Base-by-base conservation (phyloP, 1,140 invertebrate species). In the Drosophila teissieri region DNA sequence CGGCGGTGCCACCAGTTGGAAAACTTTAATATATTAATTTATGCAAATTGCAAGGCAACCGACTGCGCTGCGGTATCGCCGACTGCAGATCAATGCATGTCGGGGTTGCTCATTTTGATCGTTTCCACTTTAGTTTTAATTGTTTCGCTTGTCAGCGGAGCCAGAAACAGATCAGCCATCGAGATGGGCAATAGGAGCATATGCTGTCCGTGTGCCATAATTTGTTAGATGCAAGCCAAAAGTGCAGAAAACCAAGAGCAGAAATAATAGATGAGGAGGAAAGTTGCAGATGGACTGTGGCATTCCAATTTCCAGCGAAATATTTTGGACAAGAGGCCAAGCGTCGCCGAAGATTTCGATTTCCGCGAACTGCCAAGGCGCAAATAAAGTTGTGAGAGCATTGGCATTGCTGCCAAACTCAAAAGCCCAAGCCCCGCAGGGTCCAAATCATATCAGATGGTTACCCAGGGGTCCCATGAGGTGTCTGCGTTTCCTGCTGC, bases 51-150 rank as follows among this genome's bases (percentile, higher is more conserved):
- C 52, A 69, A 61, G 84, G 72, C 64, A 80, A 49, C 55, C 27
- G 49, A 63, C 53, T 79, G 24, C 24, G 39, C 34, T 52, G 37
- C 52, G 48, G 40, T 82, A 88, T 82, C 83, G 44, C 42, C 4
- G 40, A 58, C 77, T 68, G 78, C 80, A 75, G 84, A 89, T 89
- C 84, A 78, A 70, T 62, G 46, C 53, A 51, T 79, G 57, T 68
- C 55, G 57, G 80, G 84, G 73, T 76, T 72, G 86, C 72, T 78
- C 76, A 69, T 72, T 90, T 90, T 90, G 88, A 90, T 90, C 88
- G 88, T 90, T 90, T 90, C 80, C 88, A 90, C 88, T 90, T 90
- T 90, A 90, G 74, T 80, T 90, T 90, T 90, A 90, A 90, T 90
- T 90, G 88, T 86, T 81, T 88, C 61, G 65, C 85, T 79, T 90